A percentile compares a stretch with the other conserved stretches of the same genome.
Conservation (phyloP, 1,140 invertebrate genomes). For the Paralvinella palmiformis region DNA sequence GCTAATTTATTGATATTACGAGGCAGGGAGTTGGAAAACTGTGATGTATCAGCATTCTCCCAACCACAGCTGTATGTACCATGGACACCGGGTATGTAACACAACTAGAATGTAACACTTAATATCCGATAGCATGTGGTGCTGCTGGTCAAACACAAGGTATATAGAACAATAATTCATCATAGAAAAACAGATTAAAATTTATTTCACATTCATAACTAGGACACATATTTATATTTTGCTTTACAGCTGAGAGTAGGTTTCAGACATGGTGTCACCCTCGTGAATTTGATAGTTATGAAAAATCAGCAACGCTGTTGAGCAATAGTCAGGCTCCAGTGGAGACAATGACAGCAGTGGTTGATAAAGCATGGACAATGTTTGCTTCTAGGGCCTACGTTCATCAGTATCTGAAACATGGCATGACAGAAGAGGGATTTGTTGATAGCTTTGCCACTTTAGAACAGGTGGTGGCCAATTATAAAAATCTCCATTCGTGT, state of each 20-base stretch:
- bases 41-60: conserved; percentile 30
- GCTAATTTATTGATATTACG: conserved; percentile 39
- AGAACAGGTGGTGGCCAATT: conserved; percentile 46
- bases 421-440: conserved; percentile 45
- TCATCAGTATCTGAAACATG: conserved; percentile 48
- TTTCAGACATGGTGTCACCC: conserved; percentile 30
- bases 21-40: conserved; percentile 32
- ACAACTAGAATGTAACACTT: too few species aligned
- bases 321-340: conserved; percentile 40
- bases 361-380: conserved; percentile 49
- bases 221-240: too few species aligned
- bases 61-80: conserved; percentile 38
- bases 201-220: too few species aligned
- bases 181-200: too few species aligned
- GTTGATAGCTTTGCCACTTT: conserved; percentile 46
- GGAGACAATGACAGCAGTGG: conserved; percentile 32
- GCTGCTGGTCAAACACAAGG: too few species aligned
- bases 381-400: conserved; percentile 48
- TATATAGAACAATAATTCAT: too few species aligned
- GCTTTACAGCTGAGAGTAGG: conserved; percentile 23
- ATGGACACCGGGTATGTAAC: conserved; percentile 42
- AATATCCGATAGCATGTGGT: too few species aligned
- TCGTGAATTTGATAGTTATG: conserved; percentile 39
- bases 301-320: conserved; percentile 42
- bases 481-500: conserved; percentile 34